phyloP scores from a whole-genome alignment of 2,797 vertebrate species.

The Silurus lanzhouensis region DNA sequence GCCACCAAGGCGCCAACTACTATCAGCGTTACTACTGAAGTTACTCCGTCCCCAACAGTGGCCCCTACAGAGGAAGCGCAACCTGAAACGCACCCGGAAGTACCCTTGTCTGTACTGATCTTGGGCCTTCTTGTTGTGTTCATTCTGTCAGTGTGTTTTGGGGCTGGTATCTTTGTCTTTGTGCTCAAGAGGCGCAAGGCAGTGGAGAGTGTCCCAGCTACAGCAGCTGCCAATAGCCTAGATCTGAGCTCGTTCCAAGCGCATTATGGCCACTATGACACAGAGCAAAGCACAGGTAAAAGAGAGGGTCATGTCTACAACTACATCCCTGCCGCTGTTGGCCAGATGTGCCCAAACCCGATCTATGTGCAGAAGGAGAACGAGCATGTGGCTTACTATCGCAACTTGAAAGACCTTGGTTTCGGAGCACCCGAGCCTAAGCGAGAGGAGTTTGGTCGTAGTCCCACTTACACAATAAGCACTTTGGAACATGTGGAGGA shows the following conservation, averaged over 20 bases:
- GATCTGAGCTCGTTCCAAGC: conserved; percentile 94
- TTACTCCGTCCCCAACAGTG: conserved; percentile 12
- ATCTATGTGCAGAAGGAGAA: conserved; percentile 98
- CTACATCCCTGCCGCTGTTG: conserved; percentile 91
- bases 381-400: conserved; percentile 89
- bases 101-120: conserved; percentile 94
- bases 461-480: conserved; percentile 90
- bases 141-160: conserved; percentile 94
- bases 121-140: conserved; percentile 95
- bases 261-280: conserved; percentile 90
- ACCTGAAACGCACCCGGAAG: conserved; percentile 82
- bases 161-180: conserved; percentile 95
- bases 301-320: conserved; percentile 92
- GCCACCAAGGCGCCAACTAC: conserved; percentile 79
- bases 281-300: conserved; percentile 82
- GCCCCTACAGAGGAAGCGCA: conserved; percentile 17
- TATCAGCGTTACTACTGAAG: conserved; percentile 80
- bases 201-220: conserved; percentile 78
- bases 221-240: conserved; percentile 80
- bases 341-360: conserved; percentile 98
- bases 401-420: conserved; percentile 90
- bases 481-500: conserved; percentile 90
- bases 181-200: conserved; percentile 93
- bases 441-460: conserved; percentile 80
- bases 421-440: conserved; percentile 82